Evolutionary conservation across 2,888 invertebrate species (phyloP), one percentile per base, ranked within the genome.

Genomic region (Nymphalis c-album): DNA sequence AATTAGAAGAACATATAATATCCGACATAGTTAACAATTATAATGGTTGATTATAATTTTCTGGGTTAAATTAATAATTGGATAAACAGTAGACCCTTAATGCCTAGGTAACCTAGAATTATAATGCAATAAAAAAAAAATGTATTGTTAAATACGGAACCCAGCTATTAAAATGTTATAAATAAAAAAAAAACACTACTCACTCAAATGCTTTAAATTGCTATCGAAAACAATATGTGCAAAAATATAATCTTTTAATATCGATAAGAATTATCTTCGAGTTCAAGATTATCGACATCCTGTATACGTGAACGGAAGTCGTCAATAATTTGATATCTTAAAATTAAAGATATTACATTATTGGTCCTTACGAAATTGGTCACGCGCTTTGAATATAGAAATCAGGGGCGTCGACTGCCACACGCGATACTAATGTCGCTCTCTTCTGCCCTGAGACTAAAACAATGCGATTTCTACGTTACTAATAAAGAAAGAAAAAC

Each of bases 391-490:
- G 84, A 78, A n/a, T 60, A 76, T 85, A 85, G 87, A 86, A 86
- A 87, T 84, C 83, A 73, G 80, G 81, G 89, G 87, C 87, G 85
- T 85, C 87, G 86, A 85, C 86, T 85, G 83, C 73, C 73, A 71
- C 88, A 87, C 88, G 88, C 88, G 67, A 71, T 61, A 78, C 84
- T 76, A 78, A 80, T 84, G 84, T 86, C 86, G 82, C 88, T 88
- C 87, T 88, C 86, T 80, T 81, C 81, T 80, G 78, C 75, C 76
- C 75, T 75, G 84, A 87, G 85, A 88, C 82, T 83, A 86, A 84
- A 83, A 88, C 87, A 87, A 85, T 87, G 85, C 84, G 84, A 85
- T 87, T 88, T 87, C 86, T 83, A 83, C 75, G 73, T 72, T 70
- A 67, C 71, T 57, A 60, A 61, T 59, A 61, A 62, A 53, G 53